Conservation (phyloP, 2,888 invertebrate species). For the Drosophila flavopinicola region DNA sequence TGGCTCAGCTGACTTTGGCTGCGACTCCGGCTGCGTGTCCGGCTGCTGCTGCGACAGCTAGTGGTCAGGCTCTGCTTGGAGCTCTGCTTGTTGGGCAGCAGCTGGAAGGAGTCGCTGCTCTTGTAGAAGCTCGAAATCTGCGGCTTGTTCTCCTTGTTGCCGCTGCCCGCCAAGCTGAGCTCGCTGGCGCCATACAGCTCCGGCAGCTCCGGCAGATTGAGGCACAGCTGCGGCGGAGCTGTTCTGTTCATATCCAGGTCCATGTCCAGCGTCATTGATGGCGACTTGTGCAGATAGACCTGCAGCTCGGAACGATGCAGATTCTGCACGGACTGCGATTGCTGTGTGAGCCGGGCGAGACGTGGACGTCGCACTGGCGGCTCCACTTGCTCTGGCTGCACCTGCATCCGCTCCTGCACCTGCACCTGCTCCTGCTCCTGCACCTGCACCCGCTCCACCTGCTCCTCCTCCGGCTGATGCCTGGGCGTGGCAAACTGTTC, state of each 20-base stretch:
- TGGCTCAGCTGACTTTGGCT: constrained; percentile 35
- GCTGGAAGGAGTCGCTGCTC: constrained; percentile 79
- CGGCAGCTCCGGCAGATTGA: constrained; percentile 72
- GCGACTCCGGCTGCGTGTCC: constrained; percentile 23
- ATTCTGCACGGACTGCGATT: constrained; percentile 83
- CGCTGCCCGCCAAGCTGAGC: constrained; percentile 64
- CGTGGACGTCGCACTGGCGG: constrained; percentile 41
- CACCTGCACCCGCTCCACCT: neutral
- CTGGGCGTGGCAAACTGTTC: constrained; percentile 41
- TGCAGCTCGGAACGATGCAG: constrained; percentile 82
- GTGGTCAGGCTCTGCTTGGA: constrained; percentile 77
- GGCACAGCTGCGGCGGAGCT: constrained; percentile 65
- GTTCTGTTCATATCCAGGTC: constrained; percentile 71
- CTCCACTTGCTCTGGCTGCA: constrained; percentile 6
- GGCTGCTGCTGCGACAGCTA: constrained; percentile 52
- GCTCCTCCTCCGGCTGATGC: constrained; percentile 46
- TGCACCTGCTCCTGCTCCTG: neutral
- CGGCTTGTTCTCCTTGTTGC: constrained; percentile 77
- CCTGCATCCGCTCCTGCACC: neutral
- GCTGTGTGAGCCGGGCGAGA: constrained; percentile 62
- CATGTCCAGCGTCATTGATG: constrained; percentile 78
- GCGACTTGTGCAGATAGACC: constrained; percentile 81
- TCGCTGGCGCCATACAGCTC: constrained; percentile 73
- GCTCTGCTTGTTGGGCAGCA: constrained; percentile 32
- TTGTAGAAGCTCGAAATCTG: constrained; percentile 70